These are phyloP conservation scores for Penaeus monodon DNA, from an alignment of 2,888 invertebrate species.

Conservation along the genomic window DNA sequence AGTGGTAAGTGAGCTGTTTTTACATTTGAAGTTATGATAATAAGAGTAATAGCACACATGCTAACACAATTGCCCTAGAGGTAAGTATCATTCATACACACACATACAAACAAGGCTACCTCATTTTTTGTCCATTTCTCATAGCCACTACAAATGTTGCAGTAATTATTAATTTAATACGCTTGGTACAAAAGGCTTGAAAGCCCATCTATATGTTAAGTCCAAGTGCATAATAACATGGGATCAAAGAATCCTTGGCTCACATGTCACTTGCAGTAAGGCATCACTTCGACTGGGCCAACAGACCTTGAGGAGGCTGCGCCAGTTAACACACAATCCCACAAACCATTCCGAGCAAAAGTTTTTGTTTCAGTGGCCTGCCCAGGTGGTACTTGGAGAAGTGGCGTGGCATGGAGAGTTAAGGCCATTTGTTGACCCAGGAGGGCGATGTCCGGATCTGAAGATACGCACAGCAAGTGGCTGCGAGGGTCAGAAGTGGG, in stretches of 20 bases:
- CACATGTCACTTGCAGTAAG: constrained; percentile 47
- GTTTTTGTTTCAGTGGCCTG: neutral
- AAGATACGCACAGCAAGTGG: constrained; percentile 31
- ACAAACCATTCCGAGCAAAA: constrained; percentile 13
- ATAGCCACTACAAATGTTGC: constrained; percentile 60
- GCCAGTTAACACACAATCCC: constrained; percentile 22
- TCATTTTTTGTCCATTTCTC: constrained; percentile 44
- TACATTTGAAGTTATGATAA: constrained; percentile 48
- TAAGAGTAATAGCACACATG: constrained; percentile 55
- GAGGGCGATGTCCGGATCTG: constrained; percentile 20
- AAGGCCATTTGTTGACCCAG: constrained; percentile 39
- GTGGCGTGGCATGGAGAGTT: constrained; percentile 17
- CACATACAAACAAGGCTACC: constrained; percentile 61
- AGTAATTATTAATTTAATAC: constrained; percentile 55
- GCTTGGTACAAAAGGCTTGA: constrained; percentile 61
- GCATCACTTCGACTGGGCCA: constrained; percentile 34
- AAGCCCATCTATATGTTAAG: constrained; percentile 52
- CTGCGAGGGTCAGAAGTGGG: constrained; percentile 25
- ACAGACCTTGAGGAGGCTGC: constrained; percentile 33
- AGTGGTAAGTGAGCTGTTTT: constrained; percentile 38
- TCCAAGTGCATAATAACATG: constrained; percentile 59
- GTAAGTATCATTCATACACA: constrained; percentile 59
- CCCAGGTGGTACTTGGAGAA: constrained; percentile 22
- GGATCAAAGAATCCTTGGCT: constrained; percentile 43
- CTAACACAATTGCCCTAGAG: constrained; percentile 60